Conservation (phyloP, 64 coral and sea anemone species). For the Montipora efflorescens region DNA sequence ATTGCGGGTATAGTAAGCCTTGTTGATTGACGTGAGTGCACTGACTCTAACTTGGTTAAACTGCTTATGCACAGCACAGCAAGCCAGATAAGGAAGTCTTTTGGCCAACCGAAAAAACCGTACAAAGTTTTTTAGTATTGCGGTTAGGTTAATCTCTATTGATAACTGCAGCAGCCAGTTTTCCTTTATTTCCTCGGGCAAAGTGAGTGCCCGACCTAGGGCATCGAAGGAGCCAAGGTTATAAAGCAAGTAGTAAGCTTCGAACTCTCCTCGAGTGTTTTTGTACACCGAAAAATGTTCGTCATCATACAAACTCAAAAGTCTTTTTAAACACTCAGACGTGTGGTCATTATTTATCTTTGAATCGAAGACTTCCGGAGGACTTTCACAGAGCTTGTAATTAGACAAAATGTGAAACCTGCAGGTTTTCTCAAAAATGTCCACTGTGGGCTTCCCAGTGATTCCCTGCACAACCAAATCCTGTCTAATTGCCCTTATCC, state of each 20-base stretch:
- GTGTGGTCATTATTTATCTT: slow-evolving; percentile 78
- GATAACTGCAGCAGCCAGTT: slow-evolving; percentile 28
- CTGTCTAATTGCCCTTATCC: slow-evolving; percentile 85
- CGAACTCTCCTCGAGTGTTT: slow-evolving; percentile 77
- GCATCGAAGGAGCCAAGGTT: slow-evolving; percentile 78
- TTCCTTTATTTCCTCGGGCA: slow-evolving; percentile 55
- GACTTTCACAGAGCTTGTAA: slow-evolving; percentile 74
- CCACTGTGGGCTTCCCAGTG: slow-evolving; percentile 36
- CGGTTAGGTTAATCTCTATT: slow-evolving; percentile 46
- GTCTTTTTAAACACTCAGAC: slow-evolving; percentile 77
- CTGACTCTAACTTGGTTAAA: slow-evolving; percentile 44
- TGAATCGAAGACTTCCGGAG: slow-evolving; percentile 48
- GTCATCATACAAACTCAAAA: slow-evolving; percentile 60
- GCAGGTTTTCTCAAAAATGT: slow-evolving; percentile 74
- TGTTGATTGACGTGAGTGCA: slow-evolving; percentile 66
- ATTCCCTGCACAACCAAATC: slow-evolving; percentile 87
- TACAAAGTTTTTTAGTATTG: slow-evolving; percentile 78
- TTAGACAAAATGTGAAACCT: slow-evolving; percentile 78
- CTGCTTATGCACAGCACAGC: slow-evolving; percentile 85
- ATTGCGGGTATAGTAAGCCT: slow-evolving; percentile 59
- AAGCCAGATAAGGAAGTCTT: slow-evolving; percentile 73
- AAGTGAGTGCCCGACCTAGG: slow-evolving; percentile 44
- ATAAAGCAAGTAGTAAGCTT: slow-evolving; percentile 75
- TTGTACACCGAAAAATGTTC: slow-evolving; percentile 9
- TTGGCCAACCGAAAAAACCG: slow-evolving; percentile 69